Conservation (phyloP, 1,140 invertebrate genomes). For the Drosophila biarmipes region DNA sequence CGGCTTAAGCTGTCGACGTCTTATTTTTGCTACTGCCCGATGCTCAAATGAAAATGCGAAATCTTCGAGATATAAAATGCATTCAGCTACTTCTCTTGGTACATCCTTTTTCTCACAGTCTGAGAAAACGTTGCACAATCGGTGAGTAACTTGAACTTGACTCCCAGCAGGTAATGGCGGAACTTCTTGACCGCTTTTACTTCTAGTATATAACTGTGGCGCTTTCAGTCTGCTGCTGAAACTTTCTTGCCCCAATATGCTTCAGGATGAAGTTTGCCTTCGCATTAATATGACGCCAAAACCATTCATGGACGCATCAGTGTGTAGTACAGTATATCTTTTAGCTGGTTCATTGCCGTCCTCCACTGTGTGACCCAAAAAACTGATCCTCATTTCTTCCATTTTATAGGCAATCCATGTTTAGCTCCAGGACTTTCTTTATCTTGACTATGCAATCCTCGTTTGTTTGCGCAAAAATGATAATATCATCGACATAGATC, state of each 20-base stretch:
- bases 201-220: background rate
- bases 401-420: no score
- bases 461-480: no score
- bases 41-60: no score
- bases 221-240: background rate
- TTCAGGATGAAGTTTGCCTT: background rate
- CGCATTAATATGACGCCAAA: background rate
- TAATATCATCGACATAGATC: no score
- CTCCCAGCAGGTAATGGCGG: background rate
- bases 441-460: no score
- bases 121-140: no score
- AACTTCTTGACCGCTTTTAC: background rate
- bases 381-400: background rate
- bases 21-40: no score
- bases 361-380: background rate
- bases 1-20: no score
- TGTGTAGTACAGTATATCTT: background rate
- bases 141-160: background rate
- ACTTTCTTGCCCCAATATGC: background rate
- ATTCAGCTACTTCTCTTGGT: no score
- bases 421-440: no score
- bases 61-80: no score
- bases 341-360: background rate
- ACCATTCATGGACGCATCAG: background rate
- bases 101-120: no score